Base-by-base conservation (phyloP, 2,797 vertebrate species). In the Halcyon smyrnensis region DNA sequence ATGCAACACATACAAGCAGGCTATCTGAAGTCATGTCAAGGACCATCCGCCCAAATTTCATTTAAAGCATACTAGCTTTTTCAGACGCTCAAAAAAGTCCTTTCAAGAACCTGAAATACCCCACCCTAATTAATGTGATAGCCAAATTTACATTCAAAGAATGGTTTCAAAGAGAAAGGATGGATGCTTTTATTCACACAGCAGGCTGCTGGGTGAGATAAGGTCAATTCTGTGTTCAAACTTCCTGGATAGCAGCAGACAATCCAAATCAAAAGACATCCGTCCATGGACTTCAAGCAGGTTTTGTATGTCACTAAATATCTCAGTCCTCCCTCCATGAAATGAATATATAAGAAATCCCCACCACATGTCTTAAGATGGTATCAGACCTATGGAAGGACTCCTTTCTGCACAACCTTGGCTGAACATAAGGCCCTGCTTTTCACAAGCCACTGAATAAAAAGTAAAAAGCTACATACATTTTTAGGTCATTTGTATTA, bases 311-410 rank as follows among this genome's bases (percentile, higher is more conserved):
- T 28, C 67, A 43, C 30, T 67, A 57, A 69, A 63, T 11, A 18
- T 56, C 34, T 78, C 46, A 75, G 25, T 1, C 60, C 8, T 39
- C 27, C 79, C 56, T 59, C 17, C 5, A 13, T 39, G 39, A 59
- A 73, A 62, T 9, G 9, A 12, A 3, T 36, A 43, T 2, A 46
- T 19, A 69, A 65, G 50, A 62, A 68, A 71, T 41, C 71, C 53
- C 50, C 30, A 82, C 20, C 34, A 50, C 2, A 45, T 5, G 4
- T 0, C 0, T 67, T n/a, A 70, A 59, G 45, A 43, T 1, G 16
- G 12, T 23, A n/a, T 15, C 8, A 21, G 28, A 75, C 5, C 46
- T 67, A 21, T 1, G 41, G 34, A 54, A 68, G 2, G 74, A 48
- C 8, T 65, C 4, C 32, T 75, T 71, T 18, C 50, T 64, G 32